Base-by-base conservation (phyloP, 2,888 invertebrate genomes). In the Laspeyria flexula region DNA sequence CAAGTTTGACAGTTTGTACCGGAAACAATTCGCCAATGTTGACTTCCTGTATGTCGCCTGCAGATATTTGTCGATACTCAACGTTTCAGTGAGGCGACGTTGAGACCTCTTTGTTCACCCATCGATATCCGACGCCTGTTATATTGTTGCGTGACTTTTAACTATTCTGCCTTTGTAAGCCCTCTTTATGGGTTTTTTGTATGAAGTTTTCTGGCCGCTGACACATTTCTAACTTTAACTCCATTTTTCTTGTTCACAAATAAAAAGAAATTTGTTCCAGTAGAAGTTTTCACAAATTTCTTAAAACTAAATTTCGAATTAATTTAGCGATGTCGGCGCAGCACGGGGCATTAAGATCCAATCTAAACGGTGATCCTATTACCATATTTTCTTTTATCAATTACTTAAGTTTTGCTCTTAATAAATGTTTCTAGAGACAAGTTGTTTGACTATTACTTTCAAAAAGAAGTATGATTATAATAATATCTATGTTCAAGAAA, bases 21-120 rank as follows among this genome's bases (percentile, higher is more conserved):
- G n/a, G n/a, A n/a, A n/a, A n/a, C n/a, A n/a, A n/a, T 25, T 25
- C 25, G 3, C 25, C 46, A 40, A 34, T 40, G 18, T 18, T 2
- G 12, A 27, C 30, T 41, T 25, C 9, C 69, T 0, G 72, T 83
- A 41, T 75, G 70, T 80, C 48, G 30, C 55, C 29, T 15, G 46
- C 51, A 71, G 72, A 75, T 81, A 82, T 82, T 81, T 78, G 79
- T 78, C 81, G 80, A 79, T 79, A 77, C 71, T 67, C 73, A 68
- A 72, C 77, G 61, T 77, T 76, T 75, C 69, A 63, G 65, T 52
- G 69, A 68, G 71, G 74, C 73, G 79, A 73, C 75, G 77, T 60
- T 66, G 67, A 59, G 59, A 66, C 67, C 65, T 73, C 75, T 81
- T 86, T 86, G 85, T 85, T 73, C 71, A 65, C 61, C 65, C 71